Conservation (phyloP, 1,140 invertebrate genomes). For the Scaptomyza montana region DNA sequence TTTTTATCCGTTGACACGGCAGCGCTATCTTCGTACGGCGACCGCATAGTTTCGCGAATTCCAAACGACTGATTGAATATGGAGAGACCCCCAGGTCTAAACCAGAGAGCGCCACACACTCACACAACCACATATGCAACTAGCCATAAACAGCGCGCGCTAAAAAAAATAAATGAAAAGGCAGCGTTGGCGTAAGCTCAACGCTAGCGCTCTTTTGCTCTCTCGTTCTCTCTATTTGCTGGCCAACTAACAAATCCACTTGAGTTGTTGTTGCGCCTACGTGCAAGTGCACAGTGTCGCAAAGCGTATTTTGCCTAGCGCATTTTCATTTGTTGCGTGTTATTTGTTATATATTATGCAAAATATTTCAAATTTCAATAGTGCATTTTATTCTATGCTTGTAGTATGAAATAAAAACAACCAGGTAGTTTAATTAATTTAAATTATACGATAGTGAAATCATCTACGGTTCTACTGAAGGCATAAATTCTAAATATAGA, state of each 20-base stretch:
- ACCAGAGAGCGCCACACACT: constrained; percentile 29
- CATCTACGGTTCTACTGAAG: too few species aligned
- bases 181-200: constrained; percentile 64
- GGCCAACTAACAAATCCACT: constrained; percentile 60
- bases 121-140: constrained; percentile 9
- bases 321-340: constrained; percentile 12
- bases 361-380: not conserved
- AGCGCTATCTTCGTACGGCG: constrained; percentile 72
- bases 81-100: constrained; percentile 47
- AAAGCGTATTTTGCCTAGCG: not conserved
- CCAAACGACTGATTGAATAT: constrained; percentile 75
- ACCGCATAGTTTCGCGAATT: constrained; percentile 81
- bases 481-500: not conserved
- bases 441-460: too few species aligned
- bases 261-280: constrained; percentile 45
- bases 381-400: too few species aligned
- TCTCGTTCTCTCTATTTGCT: constrained; percentile 30
- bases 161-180: constrained; percentile 46
- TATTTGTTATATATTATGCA: not conserved
- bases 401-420: not conserved
- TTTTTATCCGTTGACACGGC: constrained; percentile 62
- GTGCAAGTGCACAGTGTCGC: constrained; percentile 46
- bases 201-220: constrained; percentile 13
- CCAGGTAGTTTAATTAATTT: too few species aligned
- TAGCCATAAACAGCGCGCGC: constrained; percentile 29